Conservation (phyloP, 1,140 invertebrate genomes). For the Cheumatopsyche charites region DNA sequence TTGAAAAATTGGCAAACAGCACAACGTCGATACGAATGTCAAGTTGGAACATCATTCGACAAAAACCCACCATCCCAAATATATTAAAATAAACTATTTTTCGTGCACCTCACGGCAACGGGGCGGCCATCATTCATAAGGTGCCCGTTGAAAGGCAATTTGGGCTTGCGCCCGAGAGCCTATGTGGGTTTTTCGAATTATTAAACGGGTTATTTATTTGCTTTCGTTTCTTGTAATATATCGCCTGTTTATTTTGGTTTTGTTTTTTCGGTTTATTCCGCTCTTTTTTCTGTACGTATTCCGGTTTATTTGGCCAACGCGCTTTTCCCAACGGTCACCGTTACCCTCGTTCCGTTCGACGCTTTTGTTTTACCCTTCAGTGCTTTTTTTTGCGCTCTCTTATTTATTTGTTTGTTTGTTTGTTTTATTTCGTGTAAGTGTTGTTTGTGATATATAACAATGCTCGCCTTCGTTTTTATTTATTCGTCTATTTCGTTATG, state of each 20-base stretch:
- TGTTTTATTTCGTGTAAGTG: no score
- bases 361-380: no score
- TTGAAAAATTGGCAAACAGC: no score
- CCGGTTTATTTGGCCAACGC: conserved; percentile 4
- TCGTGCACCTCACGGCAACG: not conserved
- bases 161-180: conserved; percentile 40
- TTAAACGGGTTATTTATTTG: conserved; percentile 49
- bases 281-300: not conserved
- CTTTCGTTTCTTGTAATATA: conserved; percentile 47
- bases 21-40: no score
- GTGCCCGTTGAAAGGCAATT: conserved; percentile 46
- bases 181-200: conserved; percentile 49
- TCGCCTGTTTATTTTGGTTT: conserved; percentile 14
- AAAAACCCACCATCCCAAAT: no score
- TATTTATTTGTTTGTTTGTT: no score
- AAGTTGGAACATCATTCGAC: no score
- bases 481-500: no score
- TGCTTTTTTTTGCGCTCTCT: no score
- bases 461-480: no score
- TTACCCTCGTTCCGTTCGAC: not conserved
- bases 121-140: conserved; percentile 44
- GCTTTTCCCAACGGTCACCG: conserved; percentile 5
- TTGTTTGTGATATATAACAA: no score
- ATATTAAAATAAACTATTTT: conserved; percentile 6
- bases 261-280: not conserved